Evolutionary conservation across 2,888 invertebrate species (phyloP), one percentile per base, ranked within the genome.

Genomic region (Leucania comma): DNA sequence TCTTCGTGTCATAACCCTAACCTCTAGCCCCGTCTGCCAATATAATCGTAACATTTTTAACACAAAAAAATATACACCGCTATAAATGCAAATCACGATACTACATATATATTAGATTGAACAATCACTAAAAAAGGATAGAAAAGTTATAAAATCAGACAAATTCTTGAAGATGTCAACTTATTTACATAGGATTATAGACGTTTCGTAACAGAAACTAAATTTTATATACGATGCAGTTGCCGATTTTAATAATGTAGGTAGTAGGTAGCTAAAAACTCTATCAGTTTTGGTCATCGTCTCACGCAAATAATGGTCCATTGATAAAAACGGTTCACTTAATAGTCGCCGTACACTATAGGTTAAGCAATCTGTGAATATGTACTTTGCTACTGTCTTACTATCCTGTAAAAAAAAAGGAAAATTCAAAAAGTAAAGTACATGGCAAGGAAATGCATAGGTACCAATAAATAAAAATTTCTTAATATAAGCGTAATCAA

Each of bases 271-370:
- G 29, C 20, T 42, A 58, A 71, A 61, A 57, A n/a, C n/a, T 58
- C 54, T 29, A 78, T 61, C 77, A 46, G 69, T 76, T 48, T 75
- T 38, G 50, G 58, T 69, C 57, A 65, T 80, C 57, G 72, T 78
- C 82, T 67, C 78, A 78, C 78, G 78, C 82, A 64, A 78, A 81
- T 78, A 78, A 78, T 78, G 82, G 63, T 24, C 72, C 56, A 78
- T 81, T 78, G 72, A 67, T 81, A 81, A 81, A 81, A 78, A 81
- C 50, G 53, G 26, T 72, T 64, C 71, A 26, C 67, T 59, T 50
- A 58, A 42, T 22, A 63, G 38, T 42, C 26, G 24, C n/a, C 32
- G 56, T 76, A 69, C 29, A 58, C 53, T 76, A 68, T 50, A 29
- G 48, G 42, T 77, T 63, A 50, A 10, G 61, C 24, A 78, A 81